Evolutionary conservation across 2,797 vertebrate species (phyloP), one percentile per base, ranked within the genome.

Genomic region (Peromyscus nudipes): DNA sequence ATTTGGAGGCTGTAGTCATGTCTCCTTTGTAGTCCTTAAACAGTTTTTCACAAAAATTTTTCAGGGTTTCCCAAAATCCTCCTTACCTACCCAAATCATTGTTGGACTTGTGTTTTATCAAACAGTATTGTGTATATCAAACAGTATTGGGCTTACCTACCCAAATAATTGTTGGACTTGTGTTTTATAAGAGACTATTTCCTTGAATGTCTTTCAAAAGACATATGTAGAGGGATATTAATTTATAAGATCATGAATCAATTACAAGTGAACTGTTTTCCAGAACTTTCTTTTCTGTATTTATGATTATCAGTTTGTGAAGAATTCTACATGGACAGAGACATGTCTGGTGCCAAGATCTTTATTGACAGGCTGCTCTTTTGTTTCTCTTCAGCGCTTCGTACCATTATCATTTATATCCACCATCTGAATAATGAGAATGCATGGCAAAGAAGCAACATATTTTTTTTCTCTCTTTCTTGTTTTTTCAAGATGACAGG

Each of bases 21-120:
- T 86, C 60, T 77, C 94, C 75, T 96, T 94, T 90, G 21, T 92
- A 89, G 67, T 96, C 19, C 46, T 81, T 92, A 77, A 43, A 93
- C 76, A 1, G 52, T 64, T 95, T 95, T 96, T 52, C n/a, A 89
- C 23, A 89, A 85, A 96, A 96, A 89, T 87, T 73, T 91, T 97
- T 83, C 94, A 83, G 77, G 31, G 17, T 75, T 97, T 97, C 96
- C 86, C 65, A 49, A 34, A 79, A 31, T 91, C 34, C 11, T 92
- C 23, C 57, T 25, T 49, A 84, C 43, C 9, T 4, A 64, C n/a
- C 34, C 64, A 96, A 94, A 49, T 89, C 25, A 75, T 82, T 60
- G 46, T 81, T 89, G 25, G 2, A 82, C 83, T 92, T 94, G 1
- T n/a, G 77, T 80, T 95, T 96, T 83, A 6, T 92, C 52, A 91